phyloP scores from a whole-genome alignment of 2,888 invertebrate genomes.

The Pseudoips prasinana region DNA sequence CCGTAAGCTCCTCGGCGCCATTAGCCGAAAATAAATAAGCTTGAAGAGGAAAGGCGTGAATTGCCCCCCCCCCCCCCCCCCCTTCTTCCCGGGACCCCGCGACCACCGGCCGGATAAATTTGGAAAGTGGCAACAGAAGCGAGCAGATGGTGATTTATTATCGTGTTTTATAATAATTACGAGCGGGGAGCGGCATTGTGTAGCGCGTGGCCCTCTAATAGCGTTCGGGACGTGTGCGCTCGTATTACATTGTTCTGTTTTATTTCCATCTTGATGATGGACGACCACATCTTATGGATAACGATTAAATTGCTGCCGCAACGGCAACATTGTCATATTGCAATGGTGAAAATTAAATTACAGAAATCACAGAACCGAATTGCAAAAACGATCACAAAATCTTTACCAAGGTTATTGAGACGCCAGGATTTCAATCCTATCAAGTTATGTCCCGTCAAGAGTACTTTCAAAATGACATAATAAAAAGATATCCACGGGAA shows the following conservation, averaged over 20 bases:
- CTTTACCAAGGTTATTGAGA: no score
- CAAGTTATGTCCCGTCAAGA: no score
- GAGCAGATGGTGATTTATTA: conserved; percentile 78
- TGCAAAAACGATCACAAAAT: conserved; percentile 10
- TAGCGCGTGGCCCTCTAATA: conserved; percentile 45
- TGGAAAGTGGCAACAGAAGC: conserved; percentile 72
- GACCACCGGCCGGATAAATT: conserved; percentile 58
- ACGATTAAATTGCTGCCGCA: conserved; percentile 20
- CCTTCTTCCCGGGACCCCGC: conserved; percentile 13
- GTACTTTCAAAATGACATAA: no score
- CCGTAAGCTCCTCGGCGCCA: conserved; percentile 61
- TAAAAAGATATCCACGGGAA: no score
- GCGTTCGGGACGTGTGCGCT: conserved; percentile 43
- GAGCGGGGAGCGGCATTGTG: conserved; percentile 58
- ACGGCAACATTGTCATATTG: no score
- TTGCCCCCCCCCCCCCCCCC: conserved; percentile 46
- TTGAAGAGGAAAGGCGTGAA: conserved; percentile 58
- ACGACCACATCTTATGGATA: conserved; percentile 31
- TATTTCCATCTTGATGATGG: conserved; percentile 45
- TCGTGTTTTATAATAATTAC: conserved; percentile 77
- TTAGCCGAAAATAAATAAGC: conserved; percentile 72
- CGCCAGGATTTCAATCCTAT: no score
- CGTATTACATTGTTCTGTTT: conserved; percentile 46
- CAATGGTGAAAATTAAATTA: conserved; percentile 16
- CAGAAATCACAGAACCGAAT: conserved; percentile 25